Evolutionary conservation across 2,888 invertebrate species (phyloP).

Genomic region (Amphipoea oculea): DNA sequence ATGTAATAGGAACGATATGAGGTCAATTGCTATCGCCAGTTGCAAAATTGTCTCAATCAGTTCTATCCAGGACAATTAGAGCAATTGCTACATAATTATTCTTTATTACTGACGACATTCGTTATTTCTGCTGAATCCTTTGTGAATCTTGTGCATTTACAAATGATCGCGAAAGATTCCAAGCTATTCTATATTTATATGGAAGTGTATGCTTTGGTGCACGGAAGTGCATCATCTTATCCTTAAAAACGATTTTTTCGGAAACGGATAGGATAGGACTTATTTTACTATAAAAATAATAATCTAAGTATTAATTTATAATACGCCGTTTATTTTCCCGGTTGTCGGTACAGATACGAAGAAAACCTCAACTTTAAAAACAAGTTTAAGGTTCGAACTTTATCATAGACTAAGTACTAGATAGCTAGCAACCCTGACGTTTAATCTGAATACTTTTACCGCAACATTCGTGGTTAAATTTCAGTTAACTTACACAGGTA

Average conservation of each 20-base stretch:
- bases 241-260: not conserved
- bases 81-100: slow-evolving; percentile 54
- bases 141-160: not conserved
- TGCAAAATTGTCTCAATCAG: slow-evolving; percentile 61
- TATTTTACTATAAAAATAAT: too few species aligned
- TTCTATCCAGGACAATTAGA: slow-evolving; percentile 60
- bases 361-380: too few species aligned
- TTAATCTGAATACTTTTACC: slow-evolving; percentile 18
- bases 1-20: slow-evolving; percentile 34
- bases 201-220: not conserved
- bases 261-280: too few species aligned
- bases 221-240: not conserved
- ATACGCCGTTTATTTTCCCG: too few species aligned
- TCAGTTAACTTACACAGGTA: slow-evolving; percentile 2
- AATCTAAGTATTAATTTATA: too few species aligned
- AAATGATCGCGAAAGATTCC: slow-evolving; percentile 8
- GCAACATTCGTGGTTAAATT: slow-evolving; percentile 21
- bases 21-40: slow-evolving; percentile 59
- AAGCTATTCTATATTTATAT: not conserved
- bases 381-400: too few species aligned
- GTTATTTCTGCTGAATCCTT: slow-evolving; percentile 19
- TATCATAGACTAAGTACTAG: not conserved
- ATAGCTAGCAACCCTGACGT: not conserved
- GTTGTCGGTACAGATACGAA: too few species aligned
- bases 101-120: slow-evolving; percentile 42